Evolutionary conservation across 2,797 vertebrate genomes (phyloP).

Genomic region (Sciaenops ocellatus): DNA sequence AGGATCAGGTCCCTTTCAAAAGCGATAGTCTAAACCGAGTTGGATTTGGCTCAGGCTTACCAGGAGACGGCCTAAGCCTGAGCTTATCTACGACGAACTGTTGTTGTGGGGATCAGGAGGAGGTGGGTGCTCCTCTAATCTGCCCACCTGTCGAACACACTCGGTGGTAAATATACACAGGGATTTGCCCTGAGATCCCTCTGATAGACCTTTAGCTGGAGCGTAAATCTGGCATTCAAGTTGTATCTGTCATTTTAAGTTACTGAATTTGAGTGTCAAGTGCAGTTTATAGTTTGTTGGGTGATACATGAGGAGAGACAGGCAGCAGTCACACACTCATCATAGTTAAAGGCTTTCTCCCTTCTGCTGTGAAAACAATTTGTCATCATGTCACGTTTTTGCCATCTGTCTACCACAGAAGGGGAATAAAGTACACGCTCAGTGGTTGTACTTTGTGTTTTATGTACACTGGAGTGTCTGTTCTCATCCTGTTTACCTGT

Average conservation of each 20-base stretch:
- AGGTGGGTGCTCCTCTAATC: slow-evolving; percentile 66
- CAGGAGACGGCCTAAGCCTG: slow-evolving; percentile 58
- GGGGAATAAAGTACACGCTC: slow-evolving; percentile 31
- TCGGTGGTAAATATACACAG: slow-evolving; percentile 57
- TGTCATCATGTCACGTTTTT: slow-evolving; percentile 55
- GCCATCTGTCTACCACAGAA: slow-evolving; percentile 54
- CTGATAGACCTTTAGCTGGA: slow-evolving; percentile 22
- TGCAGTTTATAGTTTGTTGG: slow-evolving; percentile 24
- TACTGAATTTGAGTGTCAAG: background rate
- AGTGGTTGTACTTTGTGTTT: slow-evolving; percentile 36
- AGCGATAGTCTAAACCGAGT: slow-evolving; percentile 53
- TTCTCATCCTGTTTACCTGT: slow-evolving; percentile 49
- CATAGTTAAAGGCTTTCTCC: slow-evolving; percentile 31
- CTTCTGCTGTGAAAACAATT: slow-evolving; percentile 50
- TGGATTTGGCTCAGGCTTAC: slow-evolving; percentile 71
- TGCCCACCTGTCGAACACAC: slow-evolving; percentile 72
- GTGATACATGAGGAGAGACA: background rate
- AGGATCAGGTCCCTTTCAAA: slow-evolving; percentile 50
- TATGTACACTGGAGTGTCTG: slow-evolving; percentile 7
- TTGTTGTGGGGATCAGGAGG: slow-evolving; percentile 57
- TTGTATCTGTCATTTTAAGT: slow-evolving; percentile 15
- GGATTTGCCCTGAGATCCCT: slow-evolving; percentile 60
- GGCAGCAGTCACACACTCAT: slow-evolving; percentile 6
- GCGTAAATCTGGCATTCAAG: slow-evolving; percentile 21
- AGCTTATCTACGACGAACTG: slow-evolving; percentile 70